These are phyloP conservation scores for Acanthoscelides obtectus DNA, from an alignment of 2,888 invertebrate species.

Conservation along the genomic window DNA sequence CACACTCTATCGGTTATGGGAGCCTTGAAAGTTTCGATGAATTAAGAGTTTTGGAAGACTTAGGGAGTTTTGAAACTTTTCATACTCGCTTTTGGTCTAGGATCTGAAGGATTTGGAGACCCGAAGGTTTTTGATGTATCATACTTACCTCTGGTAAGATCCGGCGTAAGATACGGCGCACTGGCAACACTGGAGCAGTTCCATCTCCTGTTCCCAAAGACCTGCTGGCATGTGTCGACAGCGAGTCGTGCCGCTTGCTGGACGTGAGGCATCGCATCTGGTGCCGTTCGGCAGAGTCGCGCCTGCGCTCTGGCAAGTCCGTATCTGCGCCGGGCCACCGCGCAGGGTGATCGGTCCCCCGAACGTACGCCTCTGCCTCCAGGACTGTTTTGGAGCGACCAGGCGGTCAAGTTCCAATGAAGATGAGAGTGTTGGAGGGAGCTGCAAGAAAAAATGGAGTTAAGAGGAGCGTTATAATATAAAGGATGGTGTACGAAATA, in stretches of 20 bases:
- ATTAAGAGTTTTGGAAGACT: no score
- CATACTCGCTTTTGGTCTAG: no score
- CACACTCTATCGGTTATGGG: no score
- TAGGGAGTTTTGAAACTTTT: no score
- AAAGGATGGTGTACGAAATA: no score
- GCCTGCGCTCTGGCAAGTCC: constrained; percentile 60
- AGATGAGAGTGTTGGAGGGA: constrained; percentile 44
- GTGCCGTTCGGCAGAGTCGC: constrained; percentile 60
- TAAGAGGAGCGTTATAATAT: neutral
- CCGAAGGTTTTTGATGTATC: no score
- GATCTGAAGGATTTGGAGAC: no score
- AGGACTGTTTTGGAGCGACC: constrained; percentile 33
- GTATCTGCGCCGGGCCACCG: constrained; percentile 39
- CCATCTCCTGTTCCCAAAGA: constrained; percentile 73
- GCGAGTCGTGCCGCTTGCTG: constrained; percentile 68
- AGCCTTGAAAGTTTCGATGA: no score
- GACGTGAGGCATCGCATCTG: constrained; percentile 69
- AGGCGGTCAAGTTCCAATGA: constrained; percentile 39
- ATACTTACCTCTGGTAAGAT: constrained; percentile 67
- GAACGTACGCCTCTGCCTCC: constrained; percentile 39
- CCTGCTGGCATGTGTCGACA: constrained; percentile 63
- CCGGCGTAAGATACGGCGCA: constrained; percentile 70
- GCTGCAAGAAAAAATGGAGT: constrained; percentile 27
- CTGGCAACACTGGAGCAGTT: constrained; percentile 73
- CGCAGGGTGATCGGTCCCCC: constrained; percentile 41